Conservation (phyloP, 2,888 invertebrate species). For the Tetanocera ferruginea region DNA sequence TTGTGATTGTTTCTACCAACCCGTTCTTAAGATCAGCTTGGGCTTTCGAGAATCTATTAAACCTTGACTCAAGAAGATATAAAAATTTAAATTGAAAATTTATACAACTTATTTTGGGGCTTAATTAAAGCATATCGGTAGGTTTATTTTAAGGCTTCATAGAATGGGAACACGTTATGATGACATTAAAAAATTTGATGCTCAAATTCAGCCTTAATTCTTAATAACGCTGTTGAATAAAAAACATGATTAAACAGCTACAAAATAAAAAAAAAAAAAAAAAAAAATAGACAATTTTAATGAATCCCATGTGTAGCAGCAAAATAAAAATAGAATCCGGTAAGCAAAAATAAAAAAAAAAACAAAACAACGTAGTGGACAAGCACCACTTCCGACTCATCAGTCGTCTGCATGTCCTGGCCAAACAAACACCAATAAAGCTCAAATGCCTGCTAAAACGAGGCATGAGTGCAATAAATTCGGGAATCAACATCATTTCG, state of each 20-base stretch:
- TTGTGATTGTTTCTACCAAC: too few relatives aligned
- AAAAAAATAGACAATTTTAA: slow-evolving; percentile 16
- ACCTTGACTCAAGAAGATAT: too few relatives aligned
- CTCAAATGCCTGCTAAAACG: slow-evolving; percentile 36
- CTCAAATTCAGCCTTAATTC: too few relatives aligned
- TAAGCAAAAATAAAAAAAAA: neutral
- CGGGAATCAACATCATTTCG: slow-evolving; percentile 49
- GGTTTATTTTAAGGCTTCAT: too few relatives aligned
- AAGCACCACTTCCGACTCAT: slow-evolving; percentile 12
- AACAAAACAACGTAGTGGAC: neutral
- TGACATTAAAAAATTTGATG: too few relatives aligned
- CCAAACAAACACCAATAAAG: slow-evolving; percentile 33
- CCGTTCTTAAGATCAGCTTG: too few relatives aligned
- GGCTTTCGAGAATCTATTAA: too few relatives aligned
- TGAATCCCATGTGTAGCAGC: slow-evolving; percentile 29
- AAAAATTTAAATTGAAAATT: too few relatives aligned
- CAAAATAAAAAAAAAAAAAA: neutral
- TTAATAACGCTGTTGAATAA: neutral
- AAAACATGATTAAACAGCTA: neutral
- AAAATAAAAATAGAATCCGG: neutral
- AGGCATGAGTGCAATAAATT: slow-evolving; percentile 48
- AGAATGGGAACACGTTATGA: too few relatives aligned
- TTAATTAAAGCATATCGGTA: too few relatives aligned
- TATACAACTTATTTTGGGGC: too few relatives aligned
- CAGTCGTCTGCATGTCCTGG: slow-evolving; percentile 14